Evolutionary conservation across 2,888 invertebrate genomes (phyloP), one percentile per base, ranked within the genome.

Genomic region (Dryadula phaetusa): DNA sequence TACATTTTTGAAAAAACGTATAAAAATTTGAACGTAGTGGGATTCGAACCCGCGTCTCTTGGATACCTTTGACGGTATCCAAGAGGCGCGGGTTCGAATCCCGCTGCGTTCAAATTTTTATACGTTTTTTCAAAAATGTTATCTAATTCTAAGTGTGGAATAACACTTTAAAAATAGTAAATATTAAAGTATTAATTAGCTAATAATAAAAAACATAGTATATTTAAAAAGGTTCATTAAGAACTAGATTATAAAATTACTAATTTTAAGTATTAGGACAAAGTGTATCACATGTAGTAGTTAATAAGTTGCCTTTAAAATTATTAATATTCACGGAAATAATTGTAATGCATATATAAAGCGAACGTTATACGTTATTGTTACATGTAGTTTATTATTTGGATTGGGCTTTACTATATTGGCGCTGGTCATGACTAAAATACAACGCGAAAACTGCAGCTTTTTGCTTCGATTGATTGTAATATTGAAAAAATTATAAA

Each of bases 371-470:
- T 60, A 20, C 37, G 25, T 44, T 60, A 25, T 60, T 44, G 44
- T 28, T 28, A 28, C 44, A 44, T 12, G 7, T 18, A 44, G 28
- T 42, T 37, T 37, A 28, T 28, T 34, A 40, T n/a, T 37, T 7
- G 14, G 54, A 34, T 53, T 53, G 32, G n/a, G 8, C n/a, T n/a
- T n/a, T n/a, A n/a, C n/a, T n/a, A n/a, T 44, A 28, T 58, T 22
- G 42, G 12, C 8, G 22, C 10, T 18, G 22, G 54, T 54, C 64
- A 58, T 64, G 64, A 32, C 47, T 25, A 44, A 47, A 64, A 58
- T 46, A 64, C 28, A 58, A n/a, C 4, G 20, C 28, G 16, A 49
- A 64, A 64, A 64, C 28, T 58, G 47, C 20, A 47, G 28, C 10
- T 22, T 20, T 47, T 42, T 42, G 25, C 40, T 22, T 6, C 8